Base-by-base conservation (phyloP, 2,888 invertebrate genomes). In the Neoitamus cyanurus region DNA sequence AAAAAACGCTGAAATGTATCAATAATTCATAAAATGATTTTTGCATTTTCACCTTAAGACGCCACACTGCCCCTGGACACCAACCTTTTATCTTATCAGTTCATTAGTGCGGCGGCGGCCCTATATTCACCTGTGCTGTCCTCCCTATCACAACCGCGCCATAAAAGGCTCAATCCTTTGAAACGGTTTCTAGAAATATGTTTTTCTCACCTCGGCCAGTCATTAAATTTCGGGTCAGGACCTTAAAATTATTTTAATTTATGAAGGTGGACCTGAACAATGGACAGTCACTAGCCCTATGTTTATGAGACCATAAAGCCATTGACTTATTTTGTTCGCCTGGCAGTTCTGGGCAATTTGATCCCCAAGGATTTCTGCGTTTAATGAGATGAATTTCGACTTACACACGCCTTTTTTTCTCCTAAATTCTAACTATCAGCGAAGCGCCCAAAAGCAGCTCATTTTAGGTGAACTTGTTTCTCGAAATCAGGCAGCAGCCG, bases 281-380 rank as follows among this genome's bases (percentile, higher is more conserved):
- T 78, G 25, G 34, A n/a, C 28, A 25, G 25, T 78, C 78, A 78
- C 77, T 25, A 28, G 28, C 46, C 28, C 37, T 77, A 28, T 37
- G 37, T 82, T 82, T 82, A 82, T 82, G 82, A 37, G 36, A n/a
- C n/a, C n/a, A 78, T 78, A 58, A 78, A 78, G 15, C 48, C 20
- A 42, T 78, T 48, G 11, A 78, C 31, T 78, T 58, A 25, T n/a
- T 9, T 78, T 48, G 78, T 78, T 46, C 20, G 30, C 31, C 31
- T 70, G 70, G n/a, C 31, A 31, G 28, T 70, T 70, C 70, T 70
- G 31, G 28, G 13, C 30, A 70, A 31, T 70, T 70, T 70, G n/a
- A 34, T 70, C 30, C 31, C n/a, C 30, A 70, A 58, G 58, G 58
- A 58, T 58, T 58, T 58, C 20, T 58, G 25, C 9, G 58, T 73